Evolutionary conservation across 2,113 vertebrate genomes (phyloP), one percentile per base, ranked within the genome.

Genomic region (Lycaon pictus): DNA sequence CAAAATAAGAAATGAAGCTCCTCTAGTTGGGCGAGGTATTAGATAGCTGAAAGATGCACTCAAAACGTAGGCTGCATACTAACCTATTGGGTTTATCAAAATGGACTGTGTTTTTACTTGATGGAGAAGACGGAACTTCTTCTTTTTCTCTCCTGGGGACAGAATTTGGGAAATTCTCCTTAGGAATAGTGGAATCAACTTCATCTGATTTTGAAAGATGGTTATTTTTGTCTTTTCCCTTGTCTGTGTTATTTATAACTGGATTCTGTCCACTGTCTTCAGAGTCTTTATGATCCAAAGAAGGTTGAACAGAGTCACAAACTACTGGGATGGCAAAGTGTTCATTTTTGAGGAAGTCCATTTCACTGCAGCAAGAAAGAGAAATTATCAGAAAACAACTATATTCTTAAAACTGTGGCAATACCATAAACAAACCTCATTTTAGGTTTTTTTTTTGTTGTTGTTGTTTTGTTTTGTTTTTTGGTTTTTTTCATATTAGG

Each of bases 21-120:
- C 88, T 93, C 11, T 1, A 81, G 12, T 60, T 22, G 37, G 56
- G 69, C 32, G 86, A 93, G 16, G 53, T 11, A 92, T 56, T 79
- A 32, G 83, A 53, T 17, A 62, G 55, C 58, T 51, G 23, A 92
- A 83, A 84, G 43, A 48, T 22, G 2, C 7, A 88, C 67, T 63
- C 25, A 88, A 53, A 92, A 96, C 22, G 88, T 1, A 97, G 88
- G 23, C 55, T 43, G 53, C n/a, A 87, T n/a, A 98, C 99, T 99
- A 93, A 99, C 99, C 99, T 99, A 98, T 99, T 99, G 4, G 99
- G 99, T 95, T 99, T 99, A 98, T 99, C 99, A 88, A 99, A 99
- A 96, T 99, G 98, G 80, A 99, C 98, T 65, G 98, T 97, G 89
- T 97, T 98, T 98, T 99, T 99, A 98, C 97, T 98, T 93, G 98